Conservation (phyloP, 2,888 invertebrate genomes). For the Campopleginae sp. region DNA sequence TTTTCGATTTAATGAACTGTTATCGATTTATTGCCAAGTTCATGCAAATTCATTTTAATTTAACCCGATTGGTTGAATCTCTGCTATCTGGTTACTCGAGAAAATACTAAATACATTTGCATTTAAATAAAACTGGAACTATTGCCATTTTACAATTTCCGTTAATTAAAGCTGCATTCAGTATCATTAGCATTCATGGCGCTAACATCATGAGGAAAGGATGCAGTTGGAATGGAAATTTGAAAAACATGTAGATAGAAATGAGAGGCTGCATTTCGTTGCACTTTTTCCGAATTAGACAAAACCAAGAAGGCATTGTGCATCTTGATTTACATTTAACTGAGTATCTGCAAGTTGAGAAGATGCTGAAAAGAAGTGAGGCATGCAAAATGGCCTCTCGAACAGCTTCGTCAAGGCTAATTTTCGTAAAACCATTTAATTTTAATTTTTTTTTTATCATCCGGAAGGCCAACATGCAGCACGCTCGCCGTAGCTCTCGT, state of each 20-base stretch:
- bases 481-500: slow-evolving; percentile 48
- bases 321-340: neutral
- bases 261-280: neutral
- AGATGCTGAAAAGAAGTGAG: neutral
- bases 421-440: slow-evolving; percentile 39
- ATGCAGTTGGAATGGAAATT: neutral
- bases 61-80: neutral
- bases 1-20: neutral
- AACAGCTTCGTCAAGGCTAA: slow-evolving; percentile 21
- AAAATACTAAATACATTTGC: neutral
- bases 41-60: neutral
- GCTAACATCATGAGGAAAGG: neutral
- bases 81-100: neutral
- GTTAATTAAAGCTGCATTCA: neutral
- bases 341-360: neutral
- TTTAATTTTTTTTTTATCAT: slow-evolving; percentile 34
- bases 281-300: neutral
- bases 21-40: neutral
- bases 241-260: no score
- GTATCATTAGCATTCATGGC: neutral
- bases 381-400: slow-evolving; percentile 10
- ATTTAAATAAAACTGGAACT: neutral
- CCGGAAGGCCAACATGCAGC: slow-evolving; percentile 28
- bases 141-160: neutral
- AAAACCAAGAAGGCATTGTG: slow-evolving; percentile 5